These are phyloP conservation scores for Symphodus melops DNA, from an alignment of 2,113 vertebrate species.

Conservation along the genomic window DNA sequence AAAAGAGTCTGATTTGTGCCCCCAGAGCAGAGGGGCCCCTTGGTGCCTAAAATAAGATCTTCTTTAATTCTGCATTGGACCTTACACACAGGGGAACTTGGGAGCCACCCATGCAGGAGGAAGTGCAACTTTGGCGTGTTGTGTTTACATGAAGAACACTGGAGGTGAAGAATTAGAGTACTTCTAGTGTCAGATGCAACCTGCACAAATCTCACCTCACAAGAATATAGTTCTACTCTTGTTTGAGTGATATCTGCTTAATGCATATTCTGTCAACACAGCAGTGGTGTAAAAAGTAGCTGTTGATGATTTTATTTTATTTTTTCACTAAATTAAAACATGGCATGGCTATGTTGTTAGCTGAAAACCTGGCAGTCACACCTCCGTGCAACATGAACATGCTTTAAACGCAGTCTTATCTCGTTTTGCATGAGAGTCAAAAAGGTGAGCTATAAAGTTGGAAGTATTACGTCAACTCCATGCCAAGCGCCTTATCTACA, in stretches of 20 bases:
- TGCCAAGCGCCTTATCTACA: no score
- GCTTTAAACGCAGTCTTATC: neutral
- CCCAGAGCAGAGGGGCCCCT: conserved; percentile 34
- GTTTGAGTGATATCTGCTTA: neutral
- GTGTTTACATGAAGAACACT: neutral
- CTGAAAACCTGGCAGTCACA: neutral
- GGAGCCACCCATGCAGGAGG: neutral
- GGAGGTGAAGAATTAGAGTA: neutral
- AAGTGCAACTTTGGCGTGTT: neutral
- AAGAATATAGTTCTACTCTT: neutral
- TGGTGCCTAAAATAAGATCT: neutral
- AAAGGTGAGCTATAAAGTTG: neutral
- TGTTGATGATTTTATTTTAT: neutral
- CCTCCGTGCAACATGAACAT: neutral
- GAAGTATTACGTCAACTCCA: no score
- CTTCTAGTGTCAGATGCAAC: neutral
- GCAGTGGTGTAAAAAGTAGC: neutral
- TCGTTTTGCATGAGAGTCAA: neutral
- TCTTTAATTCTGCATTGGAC: conserved; percentile 36
- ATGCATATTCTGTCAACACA: neutral
- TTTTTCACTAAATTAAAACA: neutral
- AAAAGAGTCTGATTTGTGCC: conserved; percentile 61
- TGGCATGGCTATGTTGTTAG: neutral
- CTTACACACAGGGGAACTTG: conserved; percentile 11
- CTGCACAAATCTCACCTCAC: neutral